These are phyloP conservation scores for Tadarida brasiliensis DNA, from an alignment of 2,797 vertebrate genomes.

Conservation along the genomic window DNA sequence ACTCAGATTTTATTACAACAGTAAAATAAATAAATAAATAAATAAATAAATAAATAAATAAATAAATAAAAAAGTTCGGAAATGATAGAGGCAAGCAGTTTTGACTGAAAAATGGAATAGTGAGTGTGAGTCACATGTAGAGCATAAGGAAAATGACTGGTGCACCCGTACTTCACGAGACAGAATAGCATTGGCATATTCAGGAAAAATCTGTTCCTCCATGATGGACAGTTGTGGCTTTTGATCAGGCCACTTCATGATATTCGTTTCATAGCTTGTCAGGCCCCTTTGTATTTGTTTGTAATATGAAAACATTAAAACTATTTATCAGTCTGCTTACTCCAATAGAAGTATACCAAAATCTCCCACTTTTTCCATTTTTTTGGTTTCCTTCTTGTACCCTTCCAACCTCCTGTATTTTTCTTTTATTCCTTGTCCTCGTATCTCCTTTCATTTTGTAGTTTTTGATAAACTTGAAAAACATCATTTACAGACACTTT, in stretches of 20 bases:
- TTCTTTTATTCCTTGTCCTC: neutral
- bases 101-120: neutral
- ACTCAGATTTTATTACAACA: constrained; percentile 36
- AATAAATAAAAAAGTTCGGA: neutral
- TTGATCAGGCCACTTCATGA: neutral
- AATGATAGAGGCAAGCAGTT: constrained; percentile 3
- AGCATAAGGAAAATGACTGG: constrained; percentile 40
- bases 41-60: neutral
- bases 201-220: neutral
- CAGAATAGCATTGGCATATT: neutral
- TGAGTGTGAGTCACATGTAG: constrained; percentile 50
- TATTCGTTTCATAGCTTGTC: neutral
- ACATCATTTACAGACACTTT: neutral
- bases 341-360: neutral
- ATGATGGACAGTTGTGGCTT: neutral
- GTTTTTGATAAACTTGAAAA: constrained; percentile 35
- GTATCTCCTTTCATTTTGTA: neutral
- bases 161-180: neutral
- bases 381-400: neutral
- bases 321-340: neutral
- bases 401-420: neutral
- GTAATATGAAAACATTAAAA: neutral
- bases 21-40: too few relatives aligned
- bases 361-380: fast-evolving
- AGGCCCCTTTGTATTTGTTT: neutral